phyloP scores from a whole-genome alignment of 2,888 invertebrate genomes.

The Caenorhabditis virilis region DNA sequence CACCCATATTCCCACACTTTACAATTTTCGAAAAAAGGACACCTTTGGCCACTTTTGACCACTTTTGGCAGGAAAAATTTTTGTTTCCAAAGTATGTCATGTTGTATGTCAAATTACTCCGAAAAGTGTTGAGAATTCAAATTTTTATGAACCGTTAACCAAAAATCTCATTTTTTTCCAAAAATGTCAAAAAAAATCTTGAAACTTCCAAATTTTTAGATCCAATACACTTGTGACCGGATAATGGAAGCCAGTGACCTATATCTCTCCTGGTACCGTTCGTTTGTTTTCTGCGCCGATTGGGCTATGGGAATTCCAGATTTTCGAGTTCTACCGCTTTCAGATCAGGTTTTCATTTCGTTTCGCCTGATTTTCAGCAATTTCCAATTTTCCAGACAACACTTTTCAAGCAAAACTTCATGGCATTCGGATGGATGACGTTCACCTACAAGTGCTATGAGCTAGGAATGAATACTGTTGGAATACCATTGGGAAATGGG shows the following conservation, averaged over 20 bases:
- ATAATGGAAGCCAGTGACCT: conserved; percentile 54
- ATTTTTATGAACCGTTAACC: no score
- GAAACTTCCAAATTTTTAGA: conserved; percentile 37
- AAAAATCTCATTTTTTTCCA: no score
- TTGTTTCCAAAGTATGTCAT: no score
- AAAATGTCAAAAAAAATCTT: no score
- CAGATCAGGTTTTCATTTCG: conserved; percentile 42
- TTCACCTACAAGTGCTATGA: conserved; percentile 50
- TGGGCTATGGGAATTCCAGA: conserved; percentile 59
- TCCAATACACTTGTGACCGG: conserved; percentile 49
- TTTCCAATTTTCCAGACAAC: conserved; percentile 35
- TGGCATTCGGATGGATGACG: conserved; percentile 60
- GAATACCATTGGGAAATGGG: conserved; percentile 55
- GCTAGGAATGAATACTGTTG: conserved; percentile 27
- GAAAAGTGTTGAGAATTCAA: no score
- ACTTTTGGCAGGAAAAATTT: no score
- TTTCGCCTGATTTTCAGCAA: not conserved
- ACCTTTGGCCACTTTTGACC: no score
- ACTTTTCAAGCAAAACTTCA: conserved; percentile 59
- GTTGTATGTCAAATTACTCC: no score
- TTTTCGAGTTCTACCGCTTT: conserved; percentile 45
- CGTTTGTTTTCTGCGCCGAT: conserved; percentile 56
- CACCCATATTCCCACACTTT: no score
- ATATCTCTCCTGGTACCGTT: conserved; percentile 53
- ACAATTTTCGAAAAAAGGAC: no score